Conservation (phyloP, 2,888 invertebrate genomes). For the Incurvaria masculella region DNA sequence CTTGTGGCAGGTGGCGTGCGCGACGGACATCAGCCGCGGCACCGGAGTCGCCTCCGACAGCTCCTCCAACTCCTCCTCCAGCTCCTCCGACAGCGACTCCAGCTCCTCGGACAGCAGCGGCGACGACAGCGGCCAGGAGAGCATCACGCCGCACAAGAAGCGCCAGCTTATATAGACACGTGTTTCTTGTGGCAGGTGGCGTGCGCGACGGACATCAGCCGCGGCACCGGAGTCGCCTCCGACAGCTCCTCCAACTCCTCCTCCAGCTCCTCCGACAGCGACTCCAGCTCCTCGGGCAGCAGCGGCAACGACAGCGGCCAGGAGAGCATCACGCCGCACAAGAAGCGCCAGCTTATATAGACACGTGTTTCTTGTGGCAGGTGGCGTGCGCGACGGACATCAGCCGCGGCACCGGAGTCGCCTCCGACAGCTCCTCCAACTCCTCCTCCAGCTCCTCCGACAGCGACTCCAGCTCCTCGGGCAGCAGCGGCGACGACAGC, state of each 20-base stretch:
- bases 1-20: conserved; percentile 65
- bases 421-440: conserved; percentile 92
- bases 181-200: conserved; percentile 62
- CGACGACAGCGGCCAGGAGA: conserved; percentile 85
- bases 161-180: no score
- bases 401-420: conserved; percentile 82
- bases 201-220: conserved; percentile 78
- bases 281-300: conserved; percentile 53
- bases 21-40: conserved; percentile 79
- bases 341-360: no score
- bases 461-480: conserved; percentile 52
- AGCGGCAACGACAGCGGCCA: conserved; percentile 79
- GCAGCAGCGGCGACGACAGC: conserved; percentile 69
- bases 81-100: conserved; percentile 62
- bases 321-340: conserved; percentile 84
- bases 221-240: conserved; percentile 88
- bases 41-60: conserved; percentile 95
- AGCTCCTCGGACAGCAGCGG: conserved; percentile 57
- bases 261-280: conserved; percentile 69
- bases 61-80: conserved; percentile 85
- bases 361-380: no score
- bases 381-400: conserved; percentile 83
- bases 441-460: conserved; percentile 75
- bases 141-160: conserved; percentile 80
- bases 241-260: conserved; percentile 90